These are phyloP conservation scores for Acanthosepion lycidas DNA, from an alignment of 2,888 invertebrate species.

Conservation along the genomic window DNA sequence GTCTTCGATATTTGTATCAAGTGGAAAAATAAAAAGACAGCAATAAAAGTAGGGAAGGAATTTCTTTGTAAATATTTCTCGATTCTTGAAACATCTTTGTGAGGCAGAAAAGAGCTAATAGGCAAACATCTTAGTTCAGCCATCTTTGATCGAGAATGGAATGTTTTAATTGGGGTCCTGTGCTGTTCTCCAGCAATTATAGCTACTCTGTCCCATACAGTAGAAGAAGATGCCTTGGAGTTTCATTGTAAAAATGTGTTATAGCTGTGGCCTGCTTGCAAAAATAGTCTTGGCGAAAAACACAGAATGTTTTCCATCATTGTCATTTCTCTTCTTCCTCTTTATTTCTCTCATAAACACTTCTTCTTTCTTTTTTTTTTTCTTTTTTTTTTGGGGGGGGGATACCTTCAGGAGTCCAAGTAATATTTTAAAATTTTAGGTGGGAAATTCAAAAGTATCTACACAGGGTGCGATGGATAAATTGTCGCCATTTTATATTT, in stretches of 20 bases:
- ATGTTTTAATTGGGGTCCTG: neutral
- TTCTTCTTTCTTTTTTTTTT: too few species aligned
- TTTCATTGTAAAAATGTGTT: neutral
- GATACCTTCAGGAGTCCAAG: too few species aligned
- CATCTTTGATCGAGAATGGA: neutral
- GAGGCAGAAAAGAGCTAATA: neutral
- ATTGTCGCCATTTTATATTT: too few species aligned
- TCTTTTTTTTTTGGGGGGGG: too few species aligned
- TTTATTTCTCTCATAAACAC: too few species aligned
- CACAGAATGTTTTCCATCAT: too few species aligned
- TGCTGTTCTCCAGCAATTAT: neutral
- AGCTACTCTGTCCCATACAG: neutral
- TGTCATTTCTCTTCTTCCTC: too few species aligned
- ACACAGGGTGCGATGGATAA: too few species aligned
- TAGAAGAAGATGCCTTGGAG: neutral
- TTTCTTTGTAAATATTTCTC: neutral
- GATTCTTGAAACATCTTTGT: neutral
- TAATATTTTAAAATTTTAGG: too few species aligned
- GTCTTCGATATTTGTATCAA: constrained; percentile 9
- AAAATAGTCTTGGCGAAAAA: too few species aligned
- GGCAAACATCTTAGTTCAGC: neutral
- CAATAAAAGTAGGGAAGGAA: neutral
- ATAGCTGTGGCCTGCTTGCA: neutral
- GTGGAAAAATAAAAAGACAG: neutral
- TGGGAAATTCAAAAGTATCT: too few species aligned